Evolutionary conservation across 2,113 vertebrate genomes (phyloP).

Genomic region (Callaeas wilsoni): DNA sequence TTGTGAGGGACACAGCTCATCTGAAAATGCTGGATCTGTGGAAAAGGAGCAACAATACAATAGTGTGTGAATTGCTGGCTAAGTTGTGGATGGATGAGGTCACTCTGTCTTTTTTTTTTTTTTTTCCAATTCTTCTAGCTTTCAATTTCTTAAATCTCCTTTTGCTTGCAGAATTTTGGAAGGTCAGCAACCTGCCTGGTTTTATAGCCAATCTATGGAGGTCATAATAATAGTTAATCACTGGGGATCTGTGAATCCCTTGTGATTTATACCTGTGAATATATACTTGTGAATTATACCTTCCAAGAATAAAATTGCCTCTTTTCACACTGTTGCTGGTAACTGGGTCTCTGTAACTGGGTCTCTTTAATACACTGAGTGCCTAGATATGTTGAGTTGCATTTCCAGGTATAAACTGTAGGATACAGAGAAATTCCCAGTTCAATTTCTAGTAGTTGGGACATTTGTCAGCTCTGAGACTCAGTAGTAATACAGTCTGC

Average conservation of each 20-base stretch:
- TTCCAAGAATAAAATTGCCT: constrained; percentile 28
- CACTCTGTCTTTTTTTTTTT: background rate
- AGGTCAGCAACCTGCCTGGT: background rate
- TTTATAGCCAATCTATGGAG: background rate
- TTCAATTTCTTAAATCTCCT: background rate
- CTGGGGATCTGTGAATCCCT: constrained; percentile 20
- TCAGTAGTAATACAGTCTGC: background rate
- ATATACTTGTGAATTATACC: constrained; percentile 35
- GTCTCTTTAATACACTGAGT: background rate
- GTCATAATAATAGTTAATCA: constrained; percentile 34
- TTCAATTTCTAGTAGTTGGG: background rate
- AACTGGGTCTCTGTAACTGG: background rate
- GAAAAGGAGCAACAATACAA: background rate
- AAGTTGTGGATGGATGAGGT: background rate
- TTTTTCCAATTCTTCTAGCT: background rate
- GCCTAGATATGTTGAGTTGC: background rate
- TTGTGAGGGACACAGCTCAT: background rate
- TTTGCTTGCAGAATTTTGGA: background rate
- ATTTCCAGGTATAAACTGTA: background rate
- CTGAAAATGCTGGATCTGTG: background rate
- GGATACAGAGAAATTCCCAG: background rate
- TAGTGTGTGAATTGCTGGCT: background rate
- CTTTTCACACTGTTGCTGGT: background rate
- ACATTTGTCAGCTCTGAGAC: background rate
- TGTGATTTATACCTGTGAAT: constrained; percentile 41